Conservation (phyloP, 2,797 vertebrate genomes). For the Monodelphis domestica region DNA sequence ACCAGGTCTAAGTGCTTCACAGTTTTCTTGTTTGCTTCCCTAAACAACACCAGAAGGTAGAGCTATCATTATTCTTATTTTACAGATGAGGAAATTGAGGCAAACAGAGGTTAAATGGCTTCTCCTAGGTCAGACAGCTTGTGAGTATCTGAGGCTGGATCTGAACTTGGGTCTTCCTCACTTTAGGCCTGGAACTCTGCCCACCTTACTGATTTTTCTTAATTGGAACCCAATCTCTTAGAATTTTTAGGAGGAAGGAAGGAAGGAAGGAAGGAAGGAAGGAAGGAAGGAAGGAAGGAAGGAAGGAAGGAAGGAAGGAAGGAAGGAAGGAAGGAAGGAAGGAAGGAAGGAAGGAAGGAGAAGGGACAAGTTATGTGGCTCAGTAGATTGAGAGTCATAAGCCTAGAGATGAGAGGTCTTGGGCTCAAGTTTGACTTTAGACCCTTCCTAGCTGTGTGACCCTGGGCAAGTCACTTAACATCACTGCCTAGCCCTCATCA, state of each 20-base stretch:
- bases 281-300: fast-evolving
- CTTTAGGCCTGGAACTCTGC: neutral
- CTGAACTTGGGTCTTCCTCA: neutral
- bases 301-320: neutral
- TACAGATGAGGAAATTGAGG: neutral
- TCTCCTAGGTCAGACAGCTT: neutral
- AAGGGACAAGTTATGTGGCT: too few species aligned
- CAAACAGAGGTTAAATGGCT: neutral
- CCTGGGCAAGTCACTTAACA: too few species aligned
- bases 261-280: neutral
- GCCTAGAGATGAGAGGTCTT: too few species aligned
- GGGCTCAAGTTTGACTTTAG: too few species aligned
- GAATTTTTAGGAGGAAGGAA: too few species aligned
- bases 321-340: neutral
- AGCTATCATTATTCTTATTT: neutral
- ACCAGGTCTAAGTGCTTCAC: neutral
- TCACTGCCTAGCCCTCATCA: too few species aligned
- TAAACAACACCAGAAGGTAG: neutral
- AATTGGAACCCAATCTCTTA: too few species aligned
- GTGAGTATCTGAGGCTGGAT: neutral
- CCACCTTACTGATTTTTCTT: too few species aligned
- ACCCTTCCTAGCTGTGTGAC: too few species aligned
- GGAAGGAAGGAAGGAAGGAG: too few species aligned
- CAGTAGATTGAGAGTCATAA: too few species aligned
- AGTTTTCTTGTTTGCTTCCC: neutral